phyloP scores from a whole-genome alignment of 2,888 invertebrate species.

The Patella ulyssiponensis region DNA sequence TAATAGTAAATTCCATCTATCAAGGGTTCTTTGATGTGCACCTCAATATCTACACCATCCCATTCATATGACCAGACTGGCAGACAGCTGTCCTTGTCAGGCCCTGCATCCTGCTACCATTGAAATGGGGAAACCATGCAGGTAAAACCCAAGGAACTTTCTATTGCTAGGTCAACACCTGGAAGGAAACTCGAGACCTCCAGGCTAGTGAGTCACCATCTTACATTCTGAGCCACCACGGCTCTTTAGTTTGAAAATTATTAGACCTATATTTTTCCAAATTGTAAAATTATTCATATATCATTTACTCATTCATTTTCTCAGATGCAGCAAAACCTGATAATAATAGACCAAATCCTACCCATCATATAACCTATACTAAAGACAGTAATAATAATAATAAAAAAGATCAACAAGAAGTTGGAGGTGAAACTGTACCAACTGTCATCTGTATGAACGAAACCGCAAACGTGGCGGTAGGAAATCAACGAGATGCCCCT shows the following conservation, averaged over 20 bases:
- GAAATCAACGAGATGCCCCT: not conserved
- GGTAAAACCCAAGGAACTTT: too few species aligned
- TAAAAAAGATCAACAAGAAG: not conserved
- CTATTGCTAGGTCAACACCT: too few species aligned
- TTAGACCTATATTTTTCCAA: not conserved
- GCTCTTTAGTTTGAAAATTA: not conserved
- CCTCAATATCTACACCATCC: too few species aligned
- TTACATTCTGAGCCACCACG: too few species aligned
- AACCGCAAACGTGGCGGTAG: not conserved
- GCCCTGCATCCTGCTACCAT: too few species aligned
- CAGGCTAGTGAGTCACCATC: too few species aligned
- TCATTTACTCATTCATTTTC: not conserved
- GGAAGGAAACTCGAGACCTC: too few species aligned
- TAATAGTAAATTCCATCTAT: too few species aligned
- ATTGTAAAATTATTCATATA: not conserved
- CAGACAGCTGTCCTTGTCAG: too few species aligned
- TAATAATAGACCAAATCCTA: not conserved
- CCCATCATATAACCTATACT: not conserved
- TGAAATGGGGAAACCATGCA: too few species aligned
- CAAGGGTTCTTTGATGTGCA: too few species aligned
- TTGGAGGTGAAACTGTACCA: not conserved
- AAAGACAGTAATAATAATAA: not conserved
- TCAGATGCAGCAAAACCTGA: conserved; percentile 4
- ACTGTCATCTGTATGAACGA: conserved; percentile 18
- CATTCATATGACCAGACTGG: too few species aligned